phyloP scores from a whole-genome alignment of 2,113 vertebrate genomes.

The Argyrosomus japonicus region DNA sequence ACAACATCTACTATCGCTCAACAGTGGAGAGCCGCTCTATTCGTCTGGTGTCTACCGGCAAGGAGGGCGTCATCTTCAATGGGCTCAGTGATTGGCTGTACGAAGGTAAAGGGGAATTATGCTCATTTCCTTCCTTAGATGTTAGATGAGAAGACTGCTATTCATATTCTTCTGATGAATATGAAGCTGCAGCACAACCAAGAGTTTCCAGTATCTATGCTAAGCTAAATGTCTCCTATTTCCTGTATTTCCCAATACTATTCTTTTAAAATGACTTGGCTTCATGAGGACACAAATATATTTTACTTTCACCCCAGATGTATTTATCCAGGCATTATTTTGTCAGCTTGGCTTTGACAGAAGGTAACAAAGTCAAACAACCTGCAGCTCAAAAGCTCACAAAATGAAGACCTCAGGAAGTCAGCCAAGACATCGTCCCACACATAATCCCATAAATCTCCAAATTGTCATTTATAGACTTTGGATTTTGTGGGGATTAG shows the following conservation, averaged over 20 bases:
- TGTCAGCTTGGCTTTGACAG: neutral
- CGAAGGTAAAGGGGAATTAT: constrained; percentile 88
- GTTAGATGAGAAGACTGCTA: too few species aligned
- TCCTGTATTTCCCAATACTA: too few species aligned
- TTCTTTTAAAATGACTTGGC: too few species aligned
- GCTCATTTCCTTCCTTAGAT: too few species aligned
- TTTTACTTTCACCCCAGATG: too few species aligned
- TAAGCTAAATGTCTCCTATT: too few species aligned
- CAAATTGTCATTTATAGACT: neutral
- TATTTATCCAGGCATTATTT: too few species aligned
- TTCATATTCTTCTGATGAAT: too few species aligned
- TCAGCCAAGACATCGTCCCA: neutral
- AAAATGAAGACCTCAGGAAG: neutral
- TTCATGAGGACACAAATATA: too few species aligned
- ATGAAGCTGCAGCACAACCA: too few species aligned
- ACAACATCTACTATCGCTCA: constrained; percentile 98
- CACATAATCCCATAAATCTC: neutral
- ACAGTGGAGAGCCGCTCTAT: constrained; percentile 95
- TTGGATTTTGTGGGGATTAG: neutral
- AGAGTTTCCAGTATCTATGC: too few species aligned
- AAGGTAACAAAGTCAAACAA: neutral
- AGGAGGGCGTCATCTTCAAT: constrained; percentile 96
- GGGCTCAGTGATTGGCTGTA: constrained; percentile 98
- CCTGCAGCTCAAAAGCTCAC: neutral
- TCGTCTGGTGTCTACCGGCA: constrained; percentile 95